Evolutionary conservation across 2,113 vertebrate genomes (phyloP).

Genomic region (Lampris megalopsis): DNA sequence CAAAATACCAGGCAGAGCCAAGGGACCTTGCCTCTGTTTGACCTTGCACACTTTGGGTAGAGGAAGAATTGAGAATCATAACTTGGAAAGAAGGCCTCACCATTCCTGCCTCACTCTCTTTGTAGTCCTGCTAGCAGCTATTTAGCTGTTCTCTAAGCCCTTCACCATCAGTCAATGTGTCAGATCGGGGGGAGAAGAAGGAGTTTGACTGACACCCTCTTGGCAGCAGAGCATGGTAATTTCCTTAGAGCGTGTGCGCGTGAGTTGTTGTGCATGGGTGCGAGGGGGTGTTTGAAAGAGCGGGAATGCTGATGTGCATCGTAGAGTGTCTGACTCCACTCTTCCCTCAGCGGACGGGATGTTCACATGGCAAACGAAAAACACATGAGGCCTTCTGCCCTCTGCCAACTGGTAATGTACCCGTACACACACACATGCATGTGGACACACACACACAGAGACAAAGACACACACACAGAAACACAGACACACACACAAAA

Average conservation of each 20-base stretch:
- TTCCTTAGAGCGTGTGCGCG: constrained; percentile 61
- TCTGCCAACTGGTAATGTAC: constrained; percentile 79
- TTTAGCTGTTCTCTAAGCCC: constrained; percentile 68
- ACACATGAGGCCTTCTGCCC: constrained; percentile 75
- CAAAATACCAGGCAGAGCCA: constrained; percentile 37
- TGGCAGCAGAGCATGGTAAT: constrained; percentile 71
- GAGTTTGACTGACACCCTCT: constrained; percentile 72
- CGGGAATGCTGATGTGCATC: constrained; percentile 75
- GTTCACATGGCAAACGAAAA: constrained; percentile 80
- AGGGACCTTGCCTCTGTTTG: constrained; percentile 46
- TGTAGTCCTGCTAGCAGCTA: constrained; percentile 75
- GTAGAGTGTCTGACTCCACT: constrained; percentile 72
- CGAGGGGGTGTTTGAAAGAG: constrained; percentile 69
- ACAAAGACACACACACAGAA: constrained; percentile 6
- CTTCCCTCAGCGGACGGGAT: constrained; percentile 78
- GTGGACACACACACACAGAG: constrained; percentile 7
- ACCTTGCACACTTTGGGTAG: constrained; percentile 62
- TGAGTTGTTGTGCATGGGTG: constrained; percentile 55
- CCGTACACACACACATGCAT: constrained; percentile 42
- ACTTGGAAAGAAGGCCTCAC: constrained; percentile 64
- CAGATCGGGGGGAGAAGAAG: constrained; percentile 65
- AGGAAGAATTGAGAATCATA: constrained; percentile 49
- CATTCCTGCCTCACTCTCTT: constrained; percentile 70
- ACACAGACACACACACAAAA: constrained; percentile 28
- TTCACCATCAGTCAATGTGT: constrained; percentile 77